Evolutionary conservation across 2,888 invertebrate genomes (phyloP), one percentile per base, ranked within the genome.

Genomic region (Mycogona germanica): DNA sequence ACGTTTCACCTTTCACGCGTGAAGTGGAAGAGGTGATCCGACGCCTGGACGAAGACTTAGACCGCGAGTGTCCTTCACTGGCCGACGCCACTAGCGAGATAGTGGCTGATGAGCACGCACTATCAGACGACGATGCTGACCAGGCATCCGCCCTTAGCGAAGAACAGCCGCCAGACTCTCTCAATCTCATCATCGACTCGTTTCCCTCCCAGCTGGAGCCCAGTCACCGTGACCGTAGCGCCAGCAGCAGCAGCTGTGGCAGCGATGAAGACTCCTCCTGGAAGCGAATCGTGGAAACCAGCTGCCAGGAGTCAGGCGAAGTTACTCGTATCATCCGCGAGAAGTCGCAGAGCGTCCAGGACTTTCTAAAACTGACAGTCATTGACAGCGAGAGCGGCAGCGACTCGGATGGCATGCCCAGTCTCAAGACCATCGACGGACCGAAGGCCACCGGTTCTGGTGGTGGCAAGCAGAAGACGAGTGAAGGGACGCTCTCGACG

Each of bases 261-360:
- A 51, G 42, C 4, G 58, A 44, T 19, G 51, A 42, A 32, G 42
- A 55, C 37, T 9, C 37, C n/a, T 32, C 46, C 19, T 51, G 55
- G 47, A 55, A 47, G 29, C 28, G 46, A 4, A 58, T 54, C 0
- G 79, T 79, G 64, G 79, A 79, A 78, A 70, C 75, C 40, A 73
- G 71, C 42, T 72, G 77, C 59, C 75, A 79, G 29, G 79, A 79
- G 65, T 68, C 75, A 26, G 77, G 76, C 1, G 76, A 73, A 42
- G 67, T 70, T 53, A 74, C 77, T 0, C 78, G 78, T 62, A 78
- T 79, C 66, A 79, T 80, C 1, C 74, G 76, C 57, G 75, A 78
- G 60, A 80, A 80, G 65, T 80, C 80, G 0, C 76, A 77, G 64
- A 80, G 79, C 47, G 79, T 80, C 0, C 77, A 80, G 7, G 80